phyloP scores from a whole-genome alignment of 2,113 vertebrate species.

The Epinephelus cyanopodus region DNA sequence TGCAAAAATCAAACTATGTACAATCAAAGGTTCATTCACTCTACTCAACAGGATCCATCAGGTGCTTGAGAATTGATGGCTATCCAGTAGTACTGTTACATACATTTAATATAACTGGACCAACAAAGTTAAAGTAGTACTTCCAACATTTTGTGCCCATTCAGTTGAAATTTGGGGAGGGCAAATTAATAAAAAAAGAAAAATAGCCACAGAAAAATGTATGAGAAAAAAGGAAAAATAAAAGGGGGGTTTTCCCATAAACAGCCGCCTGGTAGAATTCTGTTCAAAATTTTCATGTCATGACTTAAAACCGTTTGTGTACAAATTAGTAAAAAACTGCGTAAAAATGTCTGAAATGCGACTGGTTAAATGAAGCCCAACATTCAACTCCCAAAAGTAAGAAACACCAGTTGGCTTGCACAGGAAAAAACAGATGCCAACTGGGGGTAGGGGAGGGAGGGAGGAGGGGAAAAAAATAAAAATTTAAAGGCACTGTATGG shows the following conservation, averaged over 20 bases:
- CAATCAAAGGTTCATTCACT: constrained; percentile 85
- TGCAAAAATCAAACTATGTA: constrained; percentile 95
- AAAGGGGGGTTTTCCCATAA: constrained; percentile 85
- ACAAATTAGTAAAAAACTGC: constrained; percentile 99
- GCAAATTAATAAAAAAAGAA: constrained; percentile 73
- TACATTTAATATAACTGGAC: constrained; percentile 75
- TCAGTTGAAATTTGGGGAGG: constrained; percentile 80
- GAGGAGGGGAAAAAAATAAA: constrained; percentile 80
- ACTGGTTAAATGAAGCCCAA: constrained; percentile 98
- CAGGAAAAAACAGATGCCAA: constrained; percentile 89
- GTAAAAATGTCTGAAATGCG: constrained; percentile 99
- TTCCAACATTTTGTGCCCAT: constrained; percentile 78
- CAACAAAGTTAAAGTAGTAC: constrained; percentile 73
- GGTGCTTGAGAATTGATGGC: constrained; percentile 76
- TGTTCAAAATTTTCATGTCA: constrained; percentile 85
- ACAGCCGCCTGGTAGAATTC: constrained; percentile 93
- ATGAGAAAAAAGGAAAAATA: constrained; percentile 69
- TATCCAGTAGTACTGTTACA: constrained; percentile 66
- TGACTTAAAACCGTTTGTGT: constrained; percentile 99
- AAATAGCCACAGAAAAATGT: constrained; percentile 89
- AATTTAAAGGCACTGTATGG: constrained; percentile 99
- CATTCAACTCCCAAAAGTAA: constrained; percentile 96
- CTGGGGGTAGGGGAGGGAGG: constrained; percentile 84
- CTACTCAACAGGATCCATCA: constrained; percentile 87
- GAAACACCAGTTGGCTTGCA: constrained; percentile 94